These are phyloP conservation scores for Typhlichthys subterraneus DNA, from an alignment of 2,797 vertebrate species.

Conservation along the genomic window DNA sequence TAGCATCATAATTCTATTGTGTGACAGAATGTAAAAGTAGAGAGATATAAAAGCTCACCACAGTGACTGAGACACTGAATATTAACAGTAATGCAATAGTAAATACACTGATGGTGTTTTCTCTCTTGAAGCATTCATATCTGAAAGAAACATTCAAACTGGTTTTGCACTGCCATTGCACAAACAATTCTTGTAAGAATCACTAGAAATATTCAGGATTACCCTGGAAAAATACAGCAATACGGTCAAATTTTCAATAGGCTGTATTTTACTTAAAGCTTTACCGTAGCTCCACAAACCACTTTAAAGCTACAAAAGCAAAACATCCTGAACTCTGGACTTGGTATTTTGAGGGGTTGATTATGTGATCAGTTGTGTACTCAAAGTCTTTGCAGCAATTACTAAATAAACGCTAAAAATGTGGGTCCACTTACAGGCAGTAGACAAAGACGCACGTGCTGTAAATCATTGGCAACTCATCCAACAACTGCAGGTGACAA, in stretches of 20 bases:
- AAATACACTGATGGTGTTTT: conserved; percentile 85
- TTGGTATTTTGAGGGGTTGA: too few species aligned
- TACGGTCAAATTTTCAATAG: conserved; percentile 5
- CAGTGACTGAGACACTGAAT: conserved; percentile 91
- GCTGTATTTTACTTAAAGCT: conserved; percentile 6
- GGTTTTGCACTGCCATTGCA: too few species aligned
- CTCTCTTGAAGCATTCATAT: conserved; percentile 95
- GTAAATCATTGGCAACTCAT: conserved; percentile 99
- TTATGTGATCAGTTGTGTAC: too few species aligned
- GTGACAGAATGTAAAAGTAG: neutral
- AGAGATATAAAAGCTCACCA: conserved; percentile 79
- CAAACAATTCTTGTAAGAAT: too few species aligned
- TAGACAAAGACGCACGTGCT: conserved; percentile 97
- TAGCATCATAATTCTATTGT: neutral
- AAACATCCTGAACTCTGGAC: too few species aligned
- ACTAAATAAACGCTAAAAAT: neutral
- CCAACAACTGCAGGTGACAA: conserved; percentile 85
- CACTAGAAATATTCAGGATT: too few species aligned
- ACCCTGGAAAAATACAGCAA: neutral
- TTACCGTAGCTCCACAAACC: conserved; percentile 5
- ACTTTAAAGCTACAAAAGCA: neutral
- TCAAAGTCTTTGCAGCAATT: conserved; percentile 6
- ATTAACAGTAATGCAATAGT: conserved; percentile 83
- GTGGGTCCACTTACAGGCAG: conserved; percentile 90
- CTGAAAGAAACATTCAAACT: conserved; percentile 71